Base-by-base conservation (phyloP, 2,888 invertebrate species). In the Eretmocerus hayati region DNA sequence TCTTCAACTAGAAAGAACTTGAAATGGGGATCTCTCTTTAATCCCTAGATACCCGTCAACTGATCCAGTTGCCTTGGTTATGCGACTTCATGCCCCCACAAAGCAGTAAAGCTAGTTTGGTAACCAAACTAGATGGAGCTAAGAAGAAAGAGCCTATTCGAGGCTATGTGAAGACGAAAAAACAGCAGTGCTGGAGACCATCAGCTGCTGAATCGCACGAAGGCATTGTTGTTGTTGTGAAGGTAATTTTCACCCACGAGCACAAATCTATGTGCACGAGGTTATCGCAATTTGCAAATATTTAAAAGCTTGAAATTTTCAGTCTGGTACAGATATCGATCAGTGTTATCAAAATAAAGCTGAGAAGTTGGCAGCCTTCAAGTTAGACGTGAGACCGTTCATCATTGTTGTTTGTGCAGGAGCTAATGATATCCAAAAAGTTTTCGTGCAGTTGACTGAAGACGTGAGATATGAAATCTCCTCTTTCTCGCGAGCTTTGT, bases 401-500 rank as follows among this genome's bases (percentile, higher is more conserved):
- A 33, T 33, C 6, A 33, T 33, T n/a, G 15, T 33, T 33, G 15
- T 33, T n/a, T 13, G 30, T n/a, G 33, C 11, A n/a, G n/a, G n/a
- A 5, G 9, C 5, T 9, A n/a, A n/a, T n/a, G 9, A 9, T 33
- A 33, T 33, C 11, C n/a, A 9, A n/a, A 37, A 37, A 8, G 19
- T 5, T 8, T 37, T 20, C 13, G 21, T 37, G 9, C 20, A 15
- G 5, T 4, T 19, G 2, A 21, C 15, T 6, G 37, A 33, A n/a
- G n/a, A 33, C 19, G 26, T 43, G n/a, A 19, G 16, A 6, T 48
- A 48, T 19, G 33, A 43, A 5, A 23, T 32, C 2, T 2, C n/a
- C 8, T 43, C 43, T 1, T 33, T 48, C n/a, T 26, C 36, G 26
- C 35, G 33, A 37, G 43, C 48, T 19, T 16, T 47, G 20, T 41